These are phyloP conservation scores for Sipha flava DNA, from an alignment of 1,140 invertebrate species.

Conservation along the genomic window DNA sequence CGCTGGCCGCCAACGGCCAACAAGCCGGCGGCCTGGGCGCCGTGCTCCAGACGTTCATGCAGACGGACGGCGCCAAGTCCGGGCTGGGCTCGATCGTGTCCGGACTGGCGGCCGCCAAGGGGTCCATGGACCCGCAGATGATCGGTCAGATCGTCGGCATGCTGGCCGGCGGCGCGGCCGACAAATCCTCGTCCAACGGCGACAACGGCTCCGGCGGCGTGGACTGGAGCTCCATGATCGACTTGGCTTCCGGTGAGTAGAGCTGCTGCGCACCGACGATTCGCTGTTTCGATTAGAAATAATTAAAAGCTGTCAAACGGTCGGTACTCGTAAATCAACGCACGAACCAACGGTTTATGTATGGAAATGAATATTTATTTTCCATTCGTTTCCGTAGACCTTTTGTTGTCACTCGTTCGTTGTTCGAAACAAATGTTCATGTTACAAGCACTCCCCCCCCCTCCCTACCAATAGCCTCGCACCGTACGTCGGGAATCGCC, in stretches of 20 bases:
- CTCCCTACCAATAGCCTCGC: too few relatives aligned
- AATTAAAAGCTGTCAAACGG: too few relatives aligned
- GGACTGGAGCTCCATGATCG: slow-evolving; percentile 52
- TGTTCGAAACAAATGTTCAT: too few relatives aligned
- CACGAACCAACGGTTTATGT: too few relatives aligned
- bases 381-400: too few relatives aligned
- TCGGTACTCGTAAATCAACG: too few relatives aligned
- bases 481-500: too few relatives aligned
- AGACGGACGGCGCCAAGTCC: slow-evolving; percentile 45
- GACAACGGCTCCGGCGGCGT: slow-evolving; percentile 43
- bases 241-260: slow-evolving; percentile 53
- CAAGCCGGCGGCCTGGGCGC: slow-evolving; percentile 31
- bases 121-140: slow-evolving; percentile 48
- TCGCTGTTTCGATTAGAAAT: too few relatives aligned
- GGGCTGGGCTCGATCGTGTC: slow-evolving; percentile 37
- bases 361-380: too few relatives aligned
- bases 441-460: too few relatives aligned
- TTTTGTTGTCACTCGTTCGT: too few relatives aligned
- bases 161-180: slow-evolving; percentile 43
- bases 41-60: slow-evolving; percentile 35
- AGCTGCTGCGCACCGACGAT: too few relatives aligned
- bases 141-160: slow-evolving; percentile 49
- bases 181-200: neutral
- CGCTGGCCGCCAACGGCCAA: slow-evolving; percentile 33
- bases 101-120: slow-evolving; percentile 35